These are phyloP conservation scores for Furcula furcula DNA, from an alignment of 2,888 invertebrate species.

Conservation along the genomic window DNA sequence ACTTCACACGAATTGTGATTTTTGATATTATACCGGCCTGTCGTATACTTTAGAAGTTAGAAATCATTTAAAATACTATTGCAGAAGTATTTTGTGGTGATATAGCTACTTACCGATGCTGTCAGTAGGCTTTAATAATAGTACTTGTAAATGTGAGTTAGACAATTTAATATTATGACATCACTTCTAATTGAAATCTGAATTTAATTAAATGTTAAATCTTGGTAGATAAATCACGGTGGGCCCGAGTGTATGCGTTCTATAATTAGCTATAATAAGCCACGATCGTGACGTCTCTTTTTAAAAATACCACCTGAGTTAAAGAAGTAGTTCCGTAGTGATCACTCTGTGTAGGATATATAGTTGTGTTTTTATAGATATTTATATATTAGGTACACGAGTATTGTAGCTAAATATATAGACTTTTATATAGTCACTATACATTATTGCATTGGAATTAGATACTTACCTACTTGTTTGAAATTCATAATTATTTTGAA, in stretches of 20 bases:
- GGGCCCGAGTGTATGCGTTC: slow-evolving; percentile 29
- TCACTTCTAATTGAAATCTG: too few relatives aligned
- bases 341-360: slow-evolving; percentile 36
- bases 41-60: too few relatives aligned
- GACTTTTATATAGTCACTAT: slow-evolving; percentile 45
- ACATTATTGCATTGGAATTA: slow-evolving; percentile 30
- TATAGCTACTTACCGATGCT: too few relatives aligned
- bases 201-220: slow-evolving; percentile 5
- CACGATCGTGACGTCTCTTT: neutral
- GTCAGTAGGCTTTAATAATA: too few relatives aligned
- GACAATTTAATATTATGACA: too few relatives aligned
- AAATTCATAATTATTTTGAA: too few relatives aligned
- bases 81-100: too few relatives aligned
- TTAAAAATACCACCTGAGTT: neutral
- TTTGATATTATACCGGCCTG: too few relatives aligned
- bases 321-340: slow-evolving; percentile 39
- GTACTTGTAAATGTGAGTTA: too few relatives aligned
- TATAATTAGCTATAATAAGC: slow-evolving; percentile 1
- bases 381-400: slow-evolving; percentile 38
- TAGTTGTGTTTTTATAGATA: slow-evolving; percentile 46
- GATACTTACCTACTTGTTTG: too few relatives aligned
- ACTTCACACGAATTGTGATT: too few relatives aligned
- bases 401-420: slow-evolving; percentile 38
- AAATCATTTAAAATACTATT: too few relatives aligned
- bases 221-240: slow-evolving; percentile 25